Evolutionary conservation across 2,797 vertebrate species (phyloP), one percentile per base, ranked within the genome.

Genomic region (Tinamus major): DNA sequence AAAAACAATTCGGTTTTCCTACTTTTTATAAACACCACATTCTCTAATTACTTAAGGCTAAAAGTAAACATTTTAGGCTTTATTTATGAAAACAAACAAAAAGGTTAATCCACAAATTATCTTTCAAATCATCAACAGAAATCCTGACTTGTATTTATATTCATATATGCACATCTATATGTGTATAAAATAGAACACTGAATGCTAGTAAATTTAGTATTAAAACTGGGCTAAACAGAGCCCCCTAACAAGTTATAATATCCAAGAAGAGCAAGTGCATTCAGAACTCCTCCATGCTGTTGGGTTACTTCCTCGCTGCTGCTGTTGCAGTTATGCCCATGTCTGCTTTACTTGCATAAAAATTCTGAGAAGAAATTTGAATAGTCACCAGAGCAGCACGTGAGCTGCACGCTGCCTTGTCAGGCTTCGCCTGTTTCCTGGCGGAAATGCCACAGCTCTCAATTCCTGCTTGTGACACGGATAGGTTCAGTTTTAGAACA

Each of bases 351-450:
- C 29, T 64, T 82, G 69, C 23, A 95, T 39, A 79, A 79, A 92
- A 93, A 48, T 33, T 85, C 41, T 9, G 44, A 72, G 61, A 77
- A 75, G 44, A 65, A 61, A 84, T 42, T 58, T 91, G 71, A 69
- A 65, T 59, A 85, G 88, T 61, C 56, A 87, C 27, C 41, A 58
- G 37, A 77, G n/a, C 26, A 62, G 59, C 37, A 91, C 85, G 12
- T 27, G 70, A 93, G n/a, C 81, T 71, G n/a, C 69, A 20, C 61
- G 72, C 37, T 86, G 70, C 62, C 76, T 76, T 80, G 89, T 67
- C 70, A 79, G 90, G 64, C 61, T 85, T 92, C 83, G 46, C 87
- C 59, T 83, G 64, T 92, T 95, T 96, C 64, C 58, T 82, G 80
- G 56, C 61, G 46, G 27, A 69, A 92, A 79, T 68, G 56, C 5